Evolutionary conservation across 2,797 vertebrate species (phyloP).

Genomic region (Cheracebus regulus): DNA sequence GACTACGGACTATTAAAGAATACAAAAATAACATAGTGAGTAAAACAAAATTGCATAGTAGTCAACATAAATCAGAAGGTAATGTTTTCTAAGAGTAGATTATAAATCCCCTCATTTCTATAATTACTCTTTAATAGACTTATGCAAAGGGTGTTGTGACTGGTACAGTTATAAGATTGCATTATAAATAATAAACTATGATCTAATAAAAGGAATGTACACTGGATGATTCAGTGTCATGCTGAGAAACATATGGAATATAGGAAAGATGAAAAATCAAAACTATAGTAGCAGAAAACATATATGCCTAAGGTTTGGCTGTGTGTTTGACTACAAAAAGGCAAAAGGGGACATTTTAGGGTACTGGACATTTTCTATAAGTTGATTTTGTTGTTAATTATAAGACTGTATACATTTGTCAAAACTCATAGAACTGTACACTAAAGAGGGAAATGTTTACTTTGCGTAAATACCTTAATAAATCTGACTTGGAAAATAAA

Average conservation of each 20-base stretch:
- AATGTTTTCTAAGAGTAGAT: neutral
- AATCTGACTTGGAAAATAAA: neutral
- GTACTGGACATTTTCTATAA: neutral
- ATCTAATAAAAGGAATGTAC: neutral
- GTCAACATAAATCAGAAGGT: neutral
- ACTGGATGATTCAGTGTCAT: neutral
- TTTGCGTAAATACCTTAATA: neutral
- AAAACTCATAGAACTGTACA: neutral
- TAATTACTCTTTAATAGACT: neutral
- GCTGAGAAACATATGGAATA: neutral
- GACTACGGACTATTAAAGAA: neutral
- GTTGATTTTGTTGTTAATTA: neutral
- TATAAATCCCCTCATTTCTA: neutral
- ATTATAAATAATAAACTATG: neutral
- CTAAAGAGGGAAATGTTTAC: neutral
- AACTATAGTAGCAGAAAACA: neutral
- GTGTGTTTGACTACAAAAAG: neutral
- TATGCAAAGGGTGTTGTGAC: neutral
- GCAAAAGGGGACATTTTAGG: neutral
- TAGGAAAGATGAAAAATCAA: neutral
- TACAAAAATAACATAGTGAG: neutral
- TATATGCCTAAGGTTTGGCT: rapidly evolving
- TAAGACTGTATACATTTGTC: neutral
- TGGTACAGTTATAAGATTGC: neutral
- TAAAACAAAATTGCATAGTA: neutral